Percentiles rank a stretch among this genome's conserved stretches.
Evolutionary conservation across 2,113 vertebrate genomes (phyloP).

Genomic region (Sialia sialis): DNA sequence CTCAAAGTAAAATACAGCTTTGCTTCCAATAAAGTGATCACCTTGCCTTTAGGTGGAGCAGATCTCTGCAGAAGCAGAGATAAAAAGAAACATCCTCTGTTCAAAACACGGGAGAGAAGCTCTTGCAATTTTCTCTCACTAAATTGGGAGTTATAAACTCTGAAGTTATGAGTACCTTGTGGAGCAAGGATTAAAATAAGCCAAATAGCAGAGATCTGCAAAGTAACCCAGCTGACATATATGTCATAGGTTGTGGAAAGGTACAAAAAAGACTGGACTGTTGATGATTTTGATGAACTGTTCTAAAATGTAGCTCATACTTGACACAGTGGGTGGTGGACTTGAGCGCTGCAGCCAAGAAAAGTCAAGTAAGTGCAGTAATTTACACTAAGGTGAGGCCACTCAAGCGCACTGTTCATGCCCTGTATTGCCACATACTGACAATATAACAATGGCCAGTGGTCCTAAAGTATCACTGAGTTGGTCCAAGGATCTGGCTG

Average conservation of each 20-base stretch:
- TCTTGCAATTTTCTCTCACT: neutral
- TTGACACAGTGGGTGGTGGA: neutral
- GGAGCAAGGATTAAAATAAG: neutral
- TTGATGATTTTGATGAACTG: neutral
- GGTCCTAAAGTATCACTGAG: neutral
- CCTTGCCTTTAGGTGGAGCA: neutral
- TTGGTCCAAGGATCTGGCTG: neutral
- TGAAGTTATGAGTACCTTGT: neutral
- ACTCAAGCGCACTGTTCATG: neutral
- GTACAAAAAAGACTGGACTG: neutral
- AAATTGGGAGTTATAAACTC: neutral
- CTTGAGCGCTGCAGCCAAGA: neutral
- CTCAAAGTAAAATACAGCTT: neutral
- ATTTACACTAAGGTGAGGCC: neutral
- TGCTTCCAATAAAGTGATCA: neutral
- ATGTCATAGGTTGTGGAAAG: neutral
- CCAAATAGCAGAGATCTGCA: neutral
- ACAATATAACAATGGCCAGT: neutral
- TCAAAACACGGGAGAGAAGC: neutral
- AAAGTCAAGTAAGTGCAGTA: neutral
- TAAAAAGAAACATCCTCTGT: neutral
- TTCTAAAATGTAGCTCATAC: neutral
- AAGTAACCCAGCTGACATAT: neutral
- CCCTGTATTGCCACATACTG: neutral
- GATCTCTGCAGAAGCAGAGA: neutral